phyloP scores from a whole-genome alignment of 2,113 vertebrate genomes.

The Bagarius yarrelli region DNA sequence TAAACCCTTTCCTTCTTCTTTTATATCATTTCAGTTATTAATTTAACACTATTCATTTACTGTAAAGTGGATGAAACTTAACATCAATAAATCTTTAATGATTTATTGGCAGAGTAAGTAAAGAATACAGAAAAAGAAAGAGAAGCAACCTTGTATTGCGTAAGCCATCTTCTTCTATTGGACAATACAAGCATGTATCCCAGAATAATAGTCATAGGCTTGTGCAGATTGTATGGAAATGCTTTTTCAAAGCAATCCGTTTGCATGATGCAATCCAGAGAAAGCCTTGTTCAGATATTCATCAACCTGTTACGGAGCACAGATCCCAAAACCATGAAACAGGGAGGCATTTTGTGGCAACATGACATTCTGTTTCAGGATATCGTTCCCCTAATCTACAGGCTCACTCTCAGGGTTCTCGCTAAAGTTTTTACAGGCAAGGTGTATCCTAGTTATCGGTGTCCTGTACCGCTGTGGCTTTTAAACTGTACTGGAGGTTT shows the following conservation, averaged over 20 bases:
- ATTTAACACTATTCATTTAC: not conserved
- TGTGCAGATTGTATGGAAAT: conserved; percentile 26
- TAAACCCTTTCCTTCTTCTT: not conserved
- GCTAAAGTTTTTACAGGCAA: conserved; percentile 39
- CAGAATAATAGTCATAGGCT: conserved; percentile 18
- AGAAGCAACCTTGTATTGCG: not conserved
- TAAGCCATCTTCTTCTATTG: conserved; percentile 16
- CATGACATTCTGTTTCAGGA: conserved; percentile 13
- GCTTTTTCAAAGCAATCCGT: not conserved
- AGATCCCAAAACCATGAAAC: not conserved
- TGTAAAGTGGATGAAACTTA: not conserved
- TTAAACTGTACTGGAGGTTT: conserved; percentile 50
- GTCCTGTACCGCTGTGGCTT: conserved; percentile 35
- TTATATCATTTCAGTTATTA: not conserved
- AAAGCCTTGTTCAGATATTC: conserved; percentile 15
- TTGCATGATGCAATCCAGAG: conserved; percentile 28
- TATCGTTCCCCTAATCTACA: conserved; percentile 40
- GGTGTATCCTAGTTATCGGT: conserved; percentile 45
- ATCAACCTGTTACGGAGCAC: conserved; percentile 18
- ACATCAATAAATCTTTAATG: conserved; percentile 6
- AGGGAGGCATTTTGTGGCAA: not conserved
- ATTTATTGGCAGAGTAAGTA: not conserved
- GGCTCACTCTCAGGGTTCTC: conserved; percentile 32
- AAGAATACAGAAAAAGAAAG: not conserved
- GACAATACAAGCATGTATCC: conserved; percentile 8